Percentiles rank a stretch among this genome's conserved stretches.
phyloP scores from a whole-genome alignment of 1,140 invertebrate genomes.

The Globodera ellingtonae region DNA sequence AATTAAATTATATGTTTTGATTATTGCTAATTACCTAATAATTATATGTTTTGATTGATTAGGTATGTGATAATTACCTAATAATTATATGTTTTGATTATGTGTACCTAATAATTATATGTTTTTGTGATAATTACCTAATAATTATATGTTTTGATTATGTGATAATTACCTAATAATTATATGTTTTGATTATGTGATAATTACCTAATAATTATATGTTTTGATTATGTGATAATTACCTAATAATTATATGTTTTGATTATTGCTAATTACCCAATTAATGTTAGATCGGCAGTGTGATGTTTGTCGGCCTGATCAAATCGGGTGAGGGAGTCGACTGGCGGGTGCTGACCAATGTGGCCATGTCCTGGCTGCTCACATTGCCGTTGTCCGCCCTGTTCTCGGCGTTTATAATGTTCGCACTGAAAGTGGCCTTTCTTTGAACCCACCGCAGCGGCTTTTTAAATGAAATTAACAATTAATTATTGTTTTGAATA shows the following conservation, averaged over 20 bases:
- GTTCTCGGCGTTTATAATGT: conserved; percentile 28
- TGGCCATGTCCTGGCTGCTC: conserved; percentile 90
- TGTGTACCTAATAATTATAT: too few species aligned
- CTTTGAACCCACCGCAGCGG: background rate
- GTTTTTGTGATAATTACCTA: conserved; percentile 72
- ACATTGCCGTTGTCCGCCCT: conserved; percentile 79
- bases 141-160: conserved; percentile 1
- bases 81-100: conserved; percentile 1
- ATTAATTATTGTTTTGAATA: too few species aligned
- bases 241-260: conserved; percentile 3
- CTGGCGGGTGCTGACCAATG: conserved; percentile 73
- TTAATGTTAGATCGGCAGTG: conserved; percentile 29
- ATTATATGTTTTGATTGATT: conserved; percentile 1
- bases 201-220: background rate
- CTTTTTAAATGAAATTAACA: too few species aligned
- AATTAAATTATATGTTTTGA: background rate
- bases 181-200: conserved; percentile 3
- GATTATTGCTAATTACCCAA: background rate
- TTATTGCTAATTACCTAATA: background rate
- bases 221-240: too few species aligned
- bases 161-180: conserved; percentile 71
- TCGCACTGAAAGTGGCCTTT: background rate
- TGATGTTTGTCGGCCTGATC: conserved; percentile 37
- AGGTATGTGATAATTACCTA: conserved; percentile 72
- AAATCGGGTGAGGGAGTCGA: conserved; percentile 56